Conservation (phyloP, 2,113 vertebrate genomes). For the Clarias magur region DNA sequence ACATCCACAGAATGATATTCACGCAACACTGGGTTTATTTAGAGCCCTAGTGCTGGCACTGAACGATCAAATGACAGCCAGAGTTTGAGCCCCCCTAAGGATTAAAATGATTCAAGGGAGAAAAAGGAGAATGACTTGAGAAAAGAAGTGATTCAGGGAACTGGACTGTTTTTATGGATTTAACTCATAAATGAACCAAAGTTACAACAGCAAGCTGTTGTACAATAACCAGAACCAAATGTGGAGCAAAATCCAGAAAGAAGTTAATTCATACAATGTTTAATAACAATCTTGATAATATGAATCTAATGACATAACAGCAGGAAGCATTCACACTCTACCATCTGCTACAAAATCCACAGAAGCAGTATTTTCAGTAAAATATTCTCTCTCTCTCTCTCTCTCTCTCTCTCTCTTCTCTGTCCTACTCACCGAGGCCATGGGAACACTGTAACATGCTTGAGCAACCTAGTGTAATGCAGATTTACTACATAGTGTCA, state of each 20-base stretch:
- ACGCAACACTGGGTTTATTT: conserved; percentile 83
- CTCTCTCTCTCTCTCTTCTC: conserved; percentile 18
- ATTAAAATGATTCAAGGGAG: conserved; percentile 78
- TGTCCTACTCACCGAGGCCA: conserved; percentile 38
- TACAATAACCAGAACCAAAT: conserved; percentile 42
- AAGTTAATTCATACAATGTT: conserved; percentile 9
- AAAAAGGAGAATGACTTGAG: conserved; percentile 57
- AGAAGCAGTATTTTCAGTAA: conserved; percentile 13
- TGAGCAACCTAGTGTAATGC: conserved; percentile 55
- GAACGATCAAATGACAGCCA: conserved; percentile 75
- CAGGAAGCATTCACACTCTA: conserved; percentile 13
- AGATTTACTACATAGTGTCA: conserved; percentile 58
- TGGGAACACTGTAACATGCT: conserved; percentile 54
- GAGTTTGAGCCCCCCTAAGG: conserved; percentile 69
- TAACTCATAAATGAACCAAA: conserved; percentile 52
- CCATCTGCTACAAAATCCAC: conserved; percentile 38
- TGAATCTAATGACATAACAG: conserved; percentile 41
- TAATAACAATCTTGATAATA: conserved; percentile 26
- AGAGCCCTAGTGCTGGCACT: conserved; percentile 71
- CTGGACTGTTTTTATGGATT: conserved; percentile 49
- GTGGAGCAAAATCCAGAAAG: conserved; percentile 27
- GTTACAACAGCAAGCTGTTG: conserved; percentile 42
- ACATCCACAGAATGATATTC: conserved; percentile 80
- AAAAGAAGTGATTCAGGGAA: conserved; percentile 40
- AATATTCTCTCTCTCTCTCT: conserved; percentile 27